Evolutionary conservation across 2,113 vertebrate genomes (phyloP), one percentile per base, ranked within the genome.

Genomic region (Cynopterus brachyotis): DNA sequence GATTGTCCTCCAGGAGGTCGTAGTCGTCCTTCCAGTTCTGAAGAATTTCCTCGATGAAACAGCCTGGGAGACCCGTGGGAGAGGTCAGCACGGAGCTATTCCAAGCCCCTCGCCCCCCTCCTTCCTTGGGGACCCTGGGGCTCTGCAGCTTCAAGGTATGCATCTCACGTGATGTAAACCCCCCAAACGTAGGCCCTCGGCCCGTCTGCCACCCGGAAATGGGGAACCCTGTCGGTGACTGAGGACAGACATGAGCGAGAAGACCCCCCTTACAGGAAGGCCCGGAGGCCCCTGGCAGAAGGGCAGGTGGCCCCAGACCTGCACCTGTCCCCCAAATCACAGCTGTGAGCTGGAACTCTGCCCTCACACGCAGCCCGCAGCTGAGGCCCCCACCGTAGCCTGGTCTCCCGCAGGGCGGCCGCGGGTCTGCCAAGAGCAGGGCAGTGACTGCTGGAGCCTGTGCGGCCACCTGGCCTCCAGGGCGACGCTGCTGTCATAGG

Each of bases 11-110:
- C 87, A 99, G 98, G 62, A 96, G 95, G 11, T 99, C 99, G 88
- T 99, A 99, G 81, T 99, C 98, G 0, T 98, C 98, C 94, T 93
- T 99, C 99, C 99, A 99, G 12, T 98, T 98, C 15, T 98, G 99
- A 76, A 99, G 99, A 94, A 99, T 99, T 0, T 95, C 98, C 62
- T 99, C 99, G 69, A 99, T 99, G 92, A 19, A 62, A 32, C 99
- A 96, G 75, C 99, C 99, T 99, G 47, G 45, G 88, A 24, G 89
- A 3, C 87, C 42, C 89, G 26, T 0, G 4, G 30, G 37, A 96
- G 11, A 47, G 6, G 81, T 95, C 91, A 94, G 76, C 9, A 2
- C 0, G 15, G 37, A 7, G 32, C 28, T 30, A 0, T 24, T 0
- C 11, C 20, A 12, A 59, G 37, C 7, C 16, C 11, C 47, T 19